Evolutionary conservation across 2,113 vertebrate species (phyloP), one percentile per base, ranked within the genome.

Genomic region (Hassar affinis): DNA sequence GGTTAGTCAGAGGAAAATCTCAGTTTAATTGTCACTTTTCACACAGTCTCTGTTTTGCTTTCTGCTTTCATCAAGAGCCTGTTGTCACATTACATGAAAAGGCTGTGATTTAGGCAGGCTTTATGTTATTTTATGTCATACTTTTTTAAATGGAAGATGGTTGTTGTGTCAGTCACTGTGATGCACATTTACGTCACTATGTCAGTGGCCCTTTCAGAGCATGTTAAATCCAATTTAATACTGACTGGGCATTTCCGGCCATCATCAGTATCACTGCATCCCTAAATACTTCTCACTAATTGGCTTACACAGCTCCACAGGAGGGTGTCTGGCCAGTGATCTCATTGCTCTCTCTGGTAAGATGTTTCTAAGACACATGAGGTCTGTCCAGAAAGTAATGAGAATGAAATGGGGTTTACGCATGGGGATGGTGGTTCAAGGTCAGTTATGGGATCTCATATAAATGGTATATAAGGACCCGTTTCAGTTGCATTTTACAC

Each of bases 231-330:
- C 30, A 4, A 56, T 56, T 52, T 33, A 15, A 76, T 76, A 52
- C 49, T 54, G 27, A 33, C 11, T 76, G 27, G 54, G 27, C 1
- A 1, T 54, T 56, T 38, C 27, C 35, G 51, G 74, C 18, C 10
- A 56, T 56, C 74, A 22, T 77, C 30, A 22, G 18, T 11, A 76
- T 33, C 27, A 54, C 9, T 76, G 74, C 52, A 15, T 77, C 74
- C 74, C 18, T 77, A 56, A 42, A 77, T 87, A 83, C 57, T 71
- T 78, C 51, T 68, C 33, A 72, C 59, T 82, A 83, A 88, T 84
- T 71, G 69, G 45, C 27, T 87, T 83, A 83, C 27, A 76, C n/a
- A 38, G 82, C 78, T 56, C n/a, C 80, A 22, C 30, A 14, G 6
- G 4, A 45, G 57, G 68, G 14, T 6, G 12, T 68, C 1, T 54